These are phyloP conservation scores for Microctonus aethiopoides DNA, from an alignment of 2,888 invertebrate genomes.

Conservation along the genomic window DNA sequence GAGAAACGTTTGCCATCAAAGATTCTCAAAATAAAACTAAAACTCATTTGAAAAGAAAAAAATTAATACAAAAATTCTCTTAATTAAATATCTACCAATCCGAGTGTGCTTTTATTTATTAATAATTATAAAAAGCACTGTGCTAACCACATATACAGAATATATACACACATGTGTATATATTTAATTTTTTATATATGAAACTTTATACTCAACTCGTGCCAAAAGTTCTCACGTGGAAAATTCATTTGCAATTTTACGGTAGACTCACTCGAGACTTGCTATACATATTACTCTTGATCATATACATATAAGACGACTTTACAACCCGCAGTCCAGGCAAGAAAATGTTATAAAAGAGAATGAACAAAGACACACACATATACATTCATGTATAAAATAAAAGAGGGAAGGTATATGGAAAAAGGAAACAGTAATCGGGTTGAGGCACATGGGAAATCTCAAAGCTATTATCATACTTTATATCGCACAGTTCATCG, in stretches of 20 bases:
- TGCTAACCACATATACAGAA: no score
- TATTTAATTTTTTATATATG: background rate
- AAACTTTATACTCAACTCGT: slow-evolving; percentile 14
- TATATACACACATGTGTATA: background rate
- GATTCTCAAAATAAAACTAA: background rate
- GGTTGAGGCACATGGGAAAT: slow-evolving; percentile 44
- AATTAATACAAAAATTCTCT: background rate
- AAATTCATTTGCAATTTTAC: slow-evolving; percentile 46
- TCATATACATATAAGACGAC: slow-evolving; percentile 25
- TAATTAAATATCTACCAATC: background rate
- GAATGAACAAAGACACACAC: background rate
- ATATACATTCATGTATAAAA: background rate
- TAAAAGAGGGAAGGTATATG: slow-evolving; percentile 27
- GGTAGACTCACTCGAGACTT: slow-evolving; percentile 39
- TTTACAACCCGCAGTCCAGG: slow-evolving; percentile 38
- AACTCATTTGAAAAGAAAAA: background rate
- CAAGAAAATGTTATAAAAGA: background rate
- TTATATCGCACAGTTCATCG: slow-evolving; percentile 36
- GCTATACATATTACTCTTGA: slow-evolving; percentile 28
- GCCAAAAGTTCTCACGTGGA: slow-evolving; percentile 40
- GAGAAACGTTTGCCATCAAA: background rate
- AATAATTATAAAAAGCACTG: background rate
- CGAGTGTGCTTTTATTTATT: background rate
- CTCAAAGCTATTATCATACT: slow-evolving; percentile 44
- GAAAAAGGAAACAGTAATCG: slow-evolving; percentile 40